Evolutionary conservation across 2,113 vertebrate genomes (phyloP), one percentile per base, ranked within the genome.

Genomic region (human (Homo sapiens)): DNA sequence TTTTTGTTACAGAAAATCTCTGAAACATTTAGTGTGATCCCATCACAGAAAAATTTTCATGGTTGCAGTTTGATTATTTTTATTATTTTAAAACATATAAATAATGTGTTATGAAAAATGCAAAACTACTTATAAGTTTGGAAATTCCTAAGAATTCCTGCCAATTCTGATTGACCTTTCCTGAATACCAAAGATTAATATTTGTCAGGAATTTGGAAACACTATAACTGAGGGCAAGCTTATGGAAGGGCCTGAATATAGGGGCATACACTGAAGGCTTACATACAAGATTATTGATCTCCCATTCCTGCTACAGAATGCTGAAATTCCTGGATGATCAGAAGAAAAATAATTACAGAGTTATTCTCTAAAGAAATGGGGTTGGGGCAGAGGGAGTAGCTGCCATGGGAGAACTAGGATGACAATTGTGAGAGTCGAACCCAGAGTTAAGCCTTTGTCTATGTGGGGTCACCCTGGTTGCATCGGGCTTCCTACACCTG

Each of bases 1-100:
- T 30, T 66, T 86, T 59, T 81, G 25, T 80, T 59, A 59, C 0
- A 70, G 48, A 93, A 95, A 78, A 61, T n/a, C 10, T 86, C 35
- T 68, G 57, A 76, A 84, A 89, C 40, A 82, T 70, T 95, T 45
- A 64, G 16, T 68, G 64, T 38, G 23, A 80, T 80, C 16, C 45
- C 66, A 66, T 23, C 79, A n/a, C 43, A 90, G 48, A 32, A 86
- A 86, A 59, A 50, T 23, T 20, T 25, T 81, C 61, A 75, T 6
- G 38, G 66, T 96, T 52, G 12, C 76, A 35, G 55, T 72, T 57
- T 40, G 23, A 85, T 73, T 40, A 35, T 45, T 73, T 13, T 64
- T 64, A 40, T 30, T 66, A 75, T 52, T 93, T 90, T 14, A 90
- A 96, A 93, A 57, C 20, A 89, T 57, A n/a, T 35, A 83, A 59